Conservation (phyloP, 2,888 invertebrate species). For the Dicyrtomina minuta region DNA sequence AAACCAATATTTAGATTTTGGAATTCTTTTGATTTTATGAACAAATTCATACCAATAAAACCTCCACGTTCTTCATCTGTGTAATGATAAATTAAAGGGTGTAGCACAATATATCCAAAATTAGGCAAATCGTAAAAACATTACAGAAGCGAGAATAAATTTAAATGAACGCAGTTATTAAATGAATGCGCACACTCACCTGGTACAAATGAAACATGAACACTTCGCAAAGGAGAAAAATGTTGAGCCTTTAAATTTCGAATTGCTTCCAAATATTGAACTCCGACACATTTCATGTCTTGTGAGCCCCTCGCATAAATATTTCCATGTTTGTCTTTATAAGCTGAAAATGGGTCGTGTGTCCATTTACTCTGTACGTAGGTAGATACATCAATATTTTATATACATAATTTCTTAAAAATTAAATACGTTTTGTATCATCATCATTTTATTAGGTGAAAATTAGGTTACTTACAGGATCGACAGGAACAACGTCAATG, state of each 20-base stretch:
- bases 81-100: conserved; percentile 47
- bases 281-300: conserved; percentile 84
- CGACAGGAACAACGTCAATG: conserved; percentile 89
- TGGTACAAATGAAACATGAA: conserved; percentile 72
- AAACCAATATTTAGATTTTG: conserved; percentile 77
- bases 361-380: conserved; percentile 73
- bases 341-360: conserved; percentile 82
- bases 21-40: conserved; percentile 74
- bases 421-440: too few relatives aligned
- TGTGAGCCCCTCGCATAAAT: conserved; percentile 87
- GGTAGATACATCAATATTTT: too few relatives aligned
- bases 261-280: conserved; percentile 73
- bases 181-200: too few relatives aligned
- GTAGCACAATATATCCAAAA: too few relatives aligned
- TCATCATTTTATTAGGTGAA: too few relatives aligned
- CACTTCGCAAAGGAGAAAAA: conserved; percentile 63
- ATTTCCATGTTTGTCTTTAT: conserved; percentile 76
- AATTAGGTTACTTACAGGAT: conserved; percentile 31
- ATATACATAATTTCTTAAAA: neutral
- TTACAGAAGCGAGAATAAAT: too few relatives aligned
- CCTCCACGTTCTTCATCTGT: conserved; percentile 89
- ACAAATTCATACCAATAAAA: conserved; percentile 74
- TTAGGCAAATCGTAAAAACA: too few relatives aligned
- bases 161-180: too few relatives aligned
- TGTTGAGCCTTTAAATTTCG: conserved; percentile 63